These are phyloP conservation scores for Eristalis intricaria DNA, from an alignment of 2,888 invertebrate genomes.

Conservation along the genomic window DNA sequence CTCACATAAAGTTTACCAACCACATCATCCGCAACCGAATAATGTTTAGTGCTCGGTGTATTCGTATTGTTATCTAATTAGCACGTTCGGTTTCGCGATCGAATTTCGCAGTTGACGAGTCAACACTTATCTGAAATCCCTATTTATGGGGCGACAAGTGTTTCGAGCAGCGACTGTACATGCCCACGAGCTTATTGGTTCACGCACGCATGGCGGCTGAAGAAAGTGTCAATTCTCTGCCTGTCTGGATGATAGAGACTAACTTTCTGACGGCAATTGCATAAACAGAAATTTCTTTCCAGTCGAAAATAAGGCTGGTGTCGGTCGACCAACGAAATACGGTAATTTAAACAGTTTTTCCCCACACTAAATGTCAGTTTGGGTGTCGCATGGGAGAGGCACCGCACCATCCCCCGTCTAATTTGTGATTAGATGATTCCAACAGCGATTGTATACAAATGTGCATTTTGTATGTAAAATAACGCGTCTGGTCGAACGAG, in stretches of 20 bases:
- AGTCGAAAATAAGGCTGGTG: background rate
- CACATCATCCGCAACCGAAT: background rate
- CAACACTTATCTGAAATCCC: background rate
- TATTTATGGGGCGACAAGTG: background rate
- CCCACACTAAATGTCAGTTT: background rate
- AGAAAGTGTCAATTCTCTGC: background rate
- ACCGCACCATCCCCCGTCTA: background rate
- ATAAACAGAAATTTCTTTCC: background rate
- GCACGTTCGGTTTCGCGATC: constrained; percentile 2
- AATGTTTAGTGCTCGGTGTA: background rate
- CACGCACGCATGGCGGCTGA: background rate
- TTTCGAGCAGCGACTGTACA: background rate
- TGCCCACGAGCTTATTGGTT: background rate
- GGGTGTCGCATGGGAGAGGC: background rate
- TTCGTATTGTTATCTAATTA: constrained; percentile 8
- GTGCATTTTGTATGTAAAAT: constrained; percentile 33
- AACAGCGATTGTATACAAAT: background rate
- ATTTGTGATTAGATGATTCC: constrained; percentile 10
- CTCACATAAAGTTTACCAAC: background rate
- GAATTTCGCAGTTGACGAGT: background rate
- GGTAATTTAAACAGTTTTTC: constrained; percentile 4
- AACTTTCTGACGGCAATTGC: background rate
- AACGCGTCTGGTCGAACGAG: background rate
- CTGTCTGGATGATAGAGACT: background rate
- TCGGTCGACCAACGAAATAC: background rate